Base-by-base conservation (phyloP, 2,888 invertebrate genomes). In the Pseudeuparius sepicola region DNA sequence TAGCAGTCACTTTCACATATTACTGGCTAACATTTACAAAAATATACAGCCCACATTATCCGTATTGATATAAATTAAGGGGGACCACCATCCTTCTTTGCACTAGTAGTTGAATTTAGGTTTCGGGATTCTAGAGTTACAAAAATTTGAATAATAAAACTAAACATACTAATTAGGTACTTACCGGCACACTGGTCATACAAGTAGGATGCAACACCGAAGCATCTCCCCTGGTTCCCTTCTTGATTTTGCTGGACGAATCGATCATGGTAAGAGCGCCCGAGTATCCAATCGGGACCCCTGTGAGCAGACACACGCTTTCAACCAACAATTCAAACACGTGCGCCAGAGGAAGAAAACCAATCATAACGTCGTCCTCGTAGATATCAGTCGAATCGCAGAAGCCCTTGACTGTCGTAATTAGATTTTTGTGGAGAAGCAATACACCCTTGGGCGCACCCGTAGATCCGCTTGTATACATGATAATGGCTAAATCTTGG, bases 381-480 rank as follows among this genome's bases (percentile, higher is more conserved):
- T 64, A 67, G 43, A 86, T 78, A 30, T 72, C 71, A 36, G 84
- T 77, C 30, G 78, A 75, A 60, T 88, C 86, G 16, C 81, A 79
- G 63, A 83, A 89, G 4, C 81, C 77, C 58, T 79, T 79, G 55
- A 89, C 70, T 14, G 87, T 84, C 20, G 79, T 70, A 47, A 88
- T 69, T 56, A 87, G 76, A 64, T 89, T 89, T 53, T 73, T 75
- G 61, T 89, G 89, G 3, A 84, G 76, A 17, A 89, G 66, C 12
- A 86, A 57, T 9, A 89, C 86, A 52, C 93, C 94, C 65, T 94
- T 94, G 0, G 94, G 94, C 39, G 83, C 76, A 33, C 94, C 96
- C 3, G 97, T 97, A 1, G 94, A 94, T 4, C 97, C 97, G 49
- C 92, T 93, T 2, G 97, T 98, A 69, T 97, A 98, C 97, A 98